Evolutionary conservation across 2,888 invertebrate genomes (phyloP).

Genomic region (Cryptus viduatorius): DNA sequence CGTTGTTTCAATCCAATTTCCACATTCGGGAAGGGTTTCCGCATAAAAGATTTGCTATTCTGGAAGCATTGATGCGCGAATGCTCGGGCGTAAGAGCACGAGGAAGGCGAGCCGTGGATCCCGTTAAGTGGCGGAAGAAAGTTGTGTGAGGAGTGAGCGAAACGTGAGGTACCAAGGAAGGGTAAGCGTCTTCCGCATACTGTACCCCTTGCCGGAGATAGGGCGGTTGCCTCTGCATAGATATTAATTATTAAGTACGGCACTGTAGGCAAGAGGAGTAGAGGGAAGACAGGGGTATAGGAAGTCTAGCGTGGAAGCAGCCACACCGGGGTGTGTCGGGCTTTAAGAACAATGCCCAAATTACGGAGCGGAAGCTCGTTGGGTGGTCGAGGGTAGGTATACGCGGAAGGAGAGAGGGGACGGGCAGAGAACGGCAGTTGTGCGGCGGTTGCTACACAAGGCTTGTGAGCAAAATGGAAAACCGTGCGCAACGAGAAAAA

Average conservation of each 20-base stretch:
- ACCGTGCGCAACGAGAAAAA: conserved; percentile 19
- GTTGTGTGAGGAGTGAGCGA: background rate
- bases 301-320: conserved; percentile 31
- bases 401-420: conserved; percentile 23
- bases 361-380: conserved; percentile 55
- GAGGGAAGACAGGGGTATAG: background rate
- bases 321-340: conserved; percentile 33
- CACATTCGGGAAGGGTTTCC: background rate
- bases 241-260: conserved; percentile 63
- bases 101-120: background rate
- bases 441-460: conserved; percentile 9
- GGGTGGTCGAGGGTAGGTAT: conserved; percentile 39
- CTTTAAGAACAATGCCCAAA: conserved; percentile 65
- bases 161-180: conserved; percentile 33
- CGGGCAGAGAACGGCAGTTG: background rate
- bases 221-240: conserved; percentile 55
- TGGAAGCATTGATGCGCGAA: background rate
- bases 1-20: background rate
- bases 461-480: conserved; percentile 47
- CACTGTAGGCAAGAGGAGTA: conserved; percentile 17
- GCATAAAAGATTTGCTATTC: background rate
- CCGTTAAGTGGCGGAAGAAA: background rate
- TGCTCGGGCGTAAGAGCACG: background rate
- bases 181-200: conserved; percentile 48
- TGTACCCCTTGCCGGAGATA: conserved; percentile 50